A percentile compares a stretch with the other conserved stretches of the same genome.
Conservation (phyloP, 2,113 vertebrate species). For the Lanius collurio region DNA sequence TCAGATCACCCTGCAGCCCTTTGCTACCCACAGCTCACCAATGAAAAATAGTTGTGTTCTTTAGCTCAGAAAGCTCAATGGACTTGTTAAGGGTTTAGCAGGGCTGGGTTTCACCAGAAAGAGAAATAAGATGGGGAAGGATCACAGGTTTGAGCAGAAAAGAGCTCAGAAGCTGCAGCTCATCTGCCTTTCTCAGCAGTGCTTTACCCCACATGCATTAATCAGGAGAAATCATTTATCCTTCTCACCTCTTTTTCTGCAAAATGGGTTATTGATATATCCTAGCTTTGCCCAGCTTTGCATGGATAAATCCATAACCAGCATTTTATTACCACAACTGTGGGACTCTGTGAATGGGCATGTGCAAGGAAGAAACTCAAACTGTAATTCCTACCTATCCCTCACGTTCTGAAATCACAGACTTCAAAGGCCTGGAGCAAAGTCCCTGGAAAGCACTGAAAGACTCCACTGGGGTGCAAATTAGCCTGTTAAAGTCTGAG, state of each 20-base stretch:
- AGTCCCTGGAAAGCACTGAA: background rate
- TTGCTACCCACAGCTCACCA: background rate
- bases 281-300: background rate
- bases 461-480: background rate
- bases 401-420: background rate
- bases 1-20: background rate
- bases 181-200: background rate
- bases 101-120: background rate
- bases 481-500: background rate
- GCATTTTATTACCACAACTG: background rate
- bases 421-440: background rate
- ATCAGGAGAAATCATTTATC: background rate
- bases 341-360: accelerated
- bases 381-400: background rate
- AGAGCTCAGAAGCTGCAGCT: background rate
- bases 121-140: background rate
- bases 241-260: background rate
- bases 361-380: accelerated
- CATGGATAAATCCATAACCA: background rate
- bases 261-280: background rate
- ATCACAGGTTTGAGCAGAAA: background rate
- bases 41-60: background rate
- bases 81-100: background rate
- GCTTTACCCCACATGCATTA: background rate
- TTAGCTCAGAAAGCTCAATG: background rate